A percentile compares a stretch with the other conserved stretches of the same genome.
phyloP scores from a whole-genome alignment of 2,113 vertebrate species.

The Pterocles burchelli region DNA sequence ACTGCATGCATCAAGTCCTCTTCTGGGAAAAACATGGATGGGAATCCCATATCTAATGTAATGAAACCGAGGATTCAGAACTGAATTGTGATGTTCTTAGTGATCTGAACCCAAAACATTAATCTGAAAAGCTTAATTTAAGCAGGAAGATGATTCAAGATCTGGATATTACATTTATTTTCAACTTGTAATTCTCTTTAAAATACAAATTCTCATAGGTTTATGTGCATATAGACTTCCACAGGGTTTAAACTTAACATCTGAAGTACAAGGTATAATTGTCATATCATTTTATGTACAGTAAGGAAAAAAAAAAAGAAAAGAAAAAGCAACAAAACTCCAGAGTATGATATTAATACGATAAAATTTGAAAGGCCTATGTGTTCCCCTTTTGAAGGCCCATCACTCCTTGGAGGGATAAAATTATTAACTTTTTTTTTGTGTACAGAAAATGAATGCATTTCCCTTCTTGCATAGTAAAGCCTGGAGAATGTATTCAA shows the following conservation, averaged over 20 bases:
- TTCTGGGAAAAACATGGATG: not conserved
- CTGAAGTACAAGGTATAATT: not conserved
- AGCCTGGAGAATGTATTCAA: not conserved
- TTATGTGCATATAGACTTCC: not conserved
- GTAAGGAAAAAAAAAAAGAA: not conserved
- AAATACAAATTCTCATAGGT: not conserved
- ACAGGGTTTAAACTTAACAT: not conserved
- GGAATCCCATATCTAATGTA: not conserved
- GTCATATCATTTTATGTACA: not conserved
- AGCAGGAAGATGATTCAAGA: not conserved
- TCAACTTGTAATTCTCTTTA: not conserved
- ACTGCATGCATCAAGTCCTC: not conserved
- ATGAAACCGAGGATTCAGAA: not conserved
- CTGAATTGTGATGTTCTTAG: not conserved
- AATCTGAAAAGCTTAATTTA: not conserved
- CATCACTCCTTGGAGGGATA: not conserved
- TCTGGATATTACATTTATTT: not conserved
- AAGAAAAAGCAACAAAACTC: not conserved
- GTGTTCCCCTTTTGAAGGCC: rapidly evolving
- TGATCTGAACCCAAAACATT: not conserved
- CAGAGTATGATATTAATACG: not conserved
- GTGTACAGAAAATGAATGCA: not conserved
- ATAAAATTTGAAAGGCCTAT: not conserved
- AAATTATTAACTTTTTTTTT: not conserved
- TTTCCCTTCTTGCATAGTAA: not conserved